Conservation (phyloP, 1,140 invertebrate genomes). For the Drosophila watanabei region DNA sequence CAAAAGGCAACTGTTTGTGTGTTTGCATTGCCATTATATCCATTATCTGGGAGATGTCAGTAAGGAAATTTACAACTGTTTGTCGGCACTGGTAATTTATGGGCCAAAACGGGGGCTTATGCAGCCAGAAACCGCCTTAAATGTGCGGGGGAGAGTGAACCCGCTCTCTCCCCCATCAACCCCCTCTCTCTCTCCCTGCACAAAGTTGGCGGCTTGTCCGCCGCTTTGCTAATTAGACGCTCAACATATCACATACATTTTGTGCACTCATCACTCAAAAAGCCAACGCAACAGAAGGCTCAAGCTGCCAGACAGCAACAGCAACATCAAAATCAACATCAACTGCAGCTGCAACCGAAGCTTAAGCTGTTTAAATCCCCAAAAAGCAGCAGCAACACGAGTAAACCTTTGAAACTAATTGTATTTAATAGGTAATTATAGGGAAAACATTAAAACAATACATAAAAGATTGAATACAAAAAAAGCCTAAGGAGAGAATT, state of each 20-base stretch:
- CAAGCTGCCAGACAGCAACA: slow-evolving; percentile 11
- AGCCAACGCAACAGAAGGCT: slow-evolving; percentile 21
- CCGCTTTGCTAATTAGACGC: slow-evolving; percentile 31
- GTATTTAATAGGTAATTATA: background rate
- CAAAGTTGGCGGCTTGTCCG: slow-evolving; percentile 2
- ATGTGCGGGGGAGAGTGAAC: slow-evolving; percentile 3
- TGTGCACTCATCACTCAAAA: slow-evolving; percentile 46
- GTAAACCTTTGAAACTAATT: background rate
- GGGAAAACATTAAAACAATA: background rate
- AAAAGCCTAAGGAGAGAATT: too few species aligned
- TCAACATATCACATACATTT: slow-evolving; percentile 43
- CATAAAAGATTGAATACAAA: background rate
- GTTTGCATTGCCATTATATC: slow-evolving; percentile 25
- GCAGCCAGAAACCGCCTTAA: slow-evolving; percentile 6
- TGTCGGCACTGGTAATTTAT: slow-evolving; percentile 37
- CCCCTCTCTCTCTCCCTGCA: accelerated
- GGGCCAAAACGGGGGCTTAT: slow-evolving; percentile 11
- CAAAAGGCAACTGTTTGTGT: background rate
- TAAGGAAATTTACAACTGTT: slow-evolving; percentile 41
- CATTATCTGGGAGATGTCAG: slow-evolving; percentile 20
- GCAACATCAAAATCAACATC: slow-evolving; percentile 4
- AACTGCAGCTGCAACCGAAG: background rate
- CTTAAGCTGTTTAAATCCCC: background rate
- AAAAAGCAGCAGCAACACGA: background rate
- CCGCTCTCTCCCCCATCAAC: background rate